Conservation (phyloP, 1,140 invertebrate species). For the Reticulitermes speratus region DNA sequence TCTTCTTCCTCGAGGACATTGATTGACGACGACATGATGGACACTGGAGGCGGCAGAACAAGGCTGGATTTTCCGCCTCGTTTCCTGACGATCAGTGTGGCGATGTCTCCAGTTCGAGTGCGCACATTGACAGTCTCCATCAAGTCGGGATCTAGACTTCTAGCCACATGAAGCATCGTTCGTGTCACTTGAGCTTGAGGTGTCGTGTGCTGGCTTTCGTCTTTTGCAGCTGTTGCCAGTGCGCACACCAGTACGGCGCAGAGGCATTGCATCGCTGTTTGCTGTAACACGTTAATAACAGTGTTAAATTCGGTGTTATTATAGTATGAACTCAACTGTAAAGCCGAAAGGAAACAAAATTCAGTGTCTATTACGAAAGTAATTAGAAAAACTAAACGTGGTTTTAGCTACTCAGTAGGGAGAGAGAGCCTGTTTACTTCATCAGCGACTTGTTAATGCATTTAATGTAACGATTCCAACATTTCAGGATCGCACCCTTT, state of each 20-base stretch:
- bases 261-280: background rate
- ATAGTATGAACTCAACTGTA: too few relatives aligned
- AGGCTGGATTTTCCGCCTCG: conserved; percentile 48
- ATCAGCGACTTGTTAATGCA: too few relatives aligned
- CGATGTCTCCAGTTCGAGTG: conserved; percentile 68
- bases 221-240: background rate
- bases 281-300: background rate
- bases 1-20: background rate
- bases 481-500: too few relatives aligned
- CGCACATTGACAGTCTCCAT: conserved; percentile 73
- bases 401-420: too few relatives aligned
- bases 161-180: conserved; percentile 72
- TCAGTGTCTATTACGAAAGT: too few relatives aligned
- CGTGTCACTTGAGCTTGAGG: conserved; percentile 48
- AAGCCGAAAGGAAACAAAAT: too few relatives aligned
- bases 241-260: background rate
- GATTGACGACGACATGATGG: background rate
- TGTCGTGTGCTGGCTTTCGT: background rate
- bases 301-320: too few relatives aligned
- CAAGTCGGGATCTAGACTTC: conserved; percentile 70
- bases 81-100: conserved; percentile 70
- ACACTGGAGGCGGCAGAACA: background rate
- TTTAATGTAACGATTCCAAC: too few relatives aligned
- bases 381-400: too few relatives aligned
- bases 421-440: too few relatives aligned